phyloP scores from a whole-genome alignment of 2,888 invertebrate genomes.

The Chesias legatella region DNA sequence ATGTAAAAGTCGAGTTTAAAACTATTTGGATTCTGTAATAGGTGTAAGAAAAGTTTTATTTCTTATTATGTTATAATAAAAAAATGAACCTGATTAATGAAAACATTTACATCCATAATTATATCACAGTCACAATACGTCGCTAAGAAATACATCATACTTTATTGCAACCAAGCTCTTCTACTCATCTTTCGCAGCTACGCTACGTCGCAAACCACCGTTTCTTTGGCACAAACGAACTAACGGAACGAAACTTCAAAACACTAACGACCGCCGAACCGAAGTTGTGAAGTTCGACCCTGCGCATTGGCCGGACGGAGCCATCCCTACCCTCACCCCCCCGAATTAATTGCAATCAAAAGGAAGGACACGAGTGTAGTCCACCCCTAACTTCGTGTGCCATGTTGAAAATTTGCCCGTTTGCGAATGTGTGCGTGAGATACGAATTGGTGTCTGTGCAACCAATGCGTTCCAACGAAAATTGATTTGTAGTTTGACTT shows the following conservation, averaged over 20 bases:
- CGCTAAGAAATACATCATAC: too few species aligned
- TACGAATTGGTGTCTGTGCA: slow-evolving; percentile 29
- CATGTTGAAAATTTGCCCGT: slow-evolving; percentile 70
- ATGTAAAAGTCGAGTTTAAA: too few species aligned
- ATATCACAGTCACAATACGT: too few species aligned
- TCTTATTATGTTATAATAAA: too few species aligned
- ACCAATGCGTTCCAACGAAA: slow-evolving; percentile 26
- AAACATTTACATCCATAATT: too few species aligned
- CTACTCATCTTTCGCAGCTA: too few species aligned
- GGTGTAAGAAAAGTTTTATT: too few species aligned
- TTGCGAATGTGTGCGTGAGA: slow-evolving; percentile 43
- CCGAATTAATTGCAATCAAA: slow-evolving; percentile 81
- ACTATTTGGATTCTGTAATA: too few species aligned
- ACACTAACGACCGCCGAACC: slow-evolving; percentile 54
- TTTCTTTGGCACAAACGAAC: neutral
- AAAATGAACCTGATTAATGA: too few species aligned
- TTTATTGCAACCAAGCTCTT: too few species aligned
- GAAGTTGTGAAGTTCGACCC: slow-evolving; percentile 69
- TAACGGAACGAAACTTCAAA: slow-evolving; percentile 43
- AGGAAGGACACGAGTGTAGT: slow-evolving; percentile 79
- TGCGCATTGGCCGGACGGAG: slow-evolving; percentile 70
- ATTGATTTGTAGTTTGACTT: too few species aligned
- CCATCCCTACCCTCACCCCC: slow-evolving; percentile 51
- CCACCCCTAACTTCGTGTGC: slow-evolving; percentile 75
- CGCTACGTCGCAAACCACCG: too few species aligned